Conservation (phyloP, 2,113 vertebrate genomes). For the Tachuris rubrigastra region DNA sequence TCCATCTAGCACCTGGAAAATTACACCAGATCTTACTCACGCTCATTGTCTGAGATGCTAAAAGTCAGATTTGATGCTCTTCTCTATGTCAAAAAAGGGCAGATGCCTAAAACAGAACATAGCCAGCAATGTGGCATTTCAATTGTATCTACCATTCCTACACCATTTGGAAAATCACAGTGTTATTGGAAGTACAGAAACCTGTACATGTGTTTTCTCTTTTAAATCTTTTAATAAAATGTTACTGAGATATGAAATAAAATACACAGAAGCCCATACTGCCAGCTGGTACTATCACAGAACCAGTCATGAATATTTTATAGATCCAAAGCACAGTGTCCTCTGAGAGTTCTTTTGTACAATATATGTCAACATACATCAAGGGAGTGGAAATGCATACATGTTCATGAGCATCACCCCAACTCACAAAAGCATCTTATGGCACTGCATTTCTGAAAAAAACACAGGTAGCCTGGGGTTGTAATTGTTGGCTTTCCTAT, state of each 20-base stretch:
- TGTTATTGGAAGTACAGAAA: neutral
- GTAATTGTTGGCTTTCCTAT: neutral
- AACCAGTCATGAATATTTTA: neutral
- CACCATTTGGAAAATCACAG: neutral
- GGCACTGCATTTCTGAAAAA: neutral
- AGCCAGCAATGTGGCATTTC: neutral
- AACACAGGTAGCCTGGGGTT: neutral
- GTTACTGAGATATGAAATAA: neutral
- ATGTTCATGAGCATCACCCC: neutral
- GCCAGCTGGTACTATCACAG: neutral
- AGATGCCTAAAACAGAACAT: neutral
- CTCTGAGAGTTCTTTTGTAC: neutral
- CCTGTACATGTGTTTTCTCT: neutral
- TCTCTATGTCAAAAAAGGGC: neutral
- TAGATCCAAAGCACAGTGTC: neutral
- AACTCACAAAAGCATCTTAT: neutral
- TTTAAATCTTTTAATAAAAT: neutral
- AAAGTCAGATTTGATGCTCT: neutral
- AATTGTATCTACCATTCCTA: neutral
- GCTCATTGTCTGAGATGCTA: neutral
- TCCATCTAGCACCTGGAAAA: neutral
- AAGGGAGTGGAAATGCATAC: neutral
- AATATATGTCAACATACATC: neutral
- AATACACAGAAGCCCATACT: neutral
- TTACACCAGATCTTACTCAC: neutral